A percentile compares a stretch with the other conserved stretches of the same genome.
These are phyloP conservation scores for Pithys albifrons DNA, from an alignment of 2,113 vertebrate genomes.

Conservation along the genomic window DNA sequence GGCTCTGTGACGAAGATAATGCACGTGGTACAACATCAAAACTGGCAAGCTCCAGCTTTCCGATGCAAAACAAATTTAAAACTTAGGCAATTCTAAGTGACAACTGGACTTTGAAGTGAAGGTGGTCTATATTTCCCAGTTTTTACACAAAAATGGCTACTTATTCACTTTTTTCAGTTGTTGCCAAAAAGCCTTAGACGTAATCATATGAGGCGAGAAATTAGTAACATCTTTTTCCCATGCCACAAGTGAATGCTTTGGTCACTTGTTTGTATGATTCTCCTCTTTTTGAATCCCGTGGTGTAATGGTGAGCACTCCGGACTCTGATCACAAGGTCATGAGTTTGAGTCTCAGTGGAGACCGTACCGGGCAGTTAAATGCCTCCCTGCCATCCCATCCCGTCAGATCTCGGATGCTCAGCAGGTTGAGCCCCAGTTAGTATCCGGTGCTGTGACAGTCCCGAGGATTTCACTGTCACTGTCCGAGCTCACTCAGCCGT, in stretches of 20 bases:
- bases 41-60: background rate
- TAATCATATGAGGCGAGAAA: background rate
- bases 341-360: no score
- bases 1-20: background rate
- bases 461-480: no score
- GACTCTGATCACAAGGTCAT: no score
- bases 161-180: background rate
- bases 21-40: fast-evolving
- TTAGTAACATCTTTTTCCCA: background rate
- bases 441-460: no score
- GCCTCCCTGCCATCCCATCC: no score
- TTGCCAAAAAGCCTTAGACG: background rate
- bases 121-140: background rate
- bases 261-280: background rate
- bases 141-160: background rate
- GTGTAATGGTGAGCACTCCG: no score
- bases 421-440: no score
- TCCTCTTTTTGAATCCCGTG: background rate
- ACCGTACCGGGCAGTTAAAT: no score
- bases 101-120: background rate
- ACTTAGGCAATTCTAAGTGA: background rate
- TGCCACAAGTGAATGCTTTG: background rate
- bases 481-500: no score
- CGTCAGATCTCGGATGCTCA: no score
- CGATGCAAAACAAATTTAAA: background rate